These are phyloP conservation scores for Astyanax mexicanus DNA, from an alignment of 2,797 vertebrate genomes.

Conservation along the genomic window DNA sequence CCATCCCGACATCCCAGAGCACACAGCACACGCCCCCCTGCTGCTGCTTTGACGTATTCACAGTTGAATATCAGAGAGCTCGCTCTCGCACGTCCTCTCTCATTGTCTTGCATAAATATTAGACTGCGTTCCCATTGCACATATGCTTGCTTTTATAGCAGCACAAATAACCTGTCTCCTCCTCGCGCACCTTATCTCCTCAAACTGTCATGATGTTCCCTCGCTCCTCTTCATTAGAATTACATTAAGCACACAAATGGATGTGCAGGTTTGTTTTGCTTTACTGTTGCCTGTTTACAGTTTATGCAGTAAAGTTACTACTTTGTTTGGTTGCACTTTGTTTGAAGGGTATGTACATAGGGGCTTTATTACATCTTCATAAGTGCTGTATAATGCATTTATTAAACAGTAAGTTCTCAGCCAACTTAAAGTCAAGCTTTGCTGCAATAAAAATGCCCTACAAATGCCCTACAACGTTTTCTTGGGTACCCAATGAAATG, in stretches of 20 bases:
- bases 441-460: too few relatives aligned
- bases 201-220: neutral
- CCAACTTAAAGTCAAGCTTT: too few relatives aligned
- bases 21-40: neutral
- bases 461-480: too few relatives aligned
- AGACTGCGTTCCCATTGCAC: neutral
- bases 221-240: neutral
- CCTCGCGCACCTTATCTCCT: neutral
- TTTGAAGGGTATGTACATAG: too few relatives aligned
- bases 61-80: slow-evolving; percentile 27
- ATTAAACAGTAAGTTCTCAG: too few relatives aligned
- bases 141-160: slow-evolving; percentile 12
- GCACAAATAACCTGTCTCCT: slow-evolving; percentile 26
- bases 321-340: too few relatives aligned
- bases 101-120: slow-evolving; percentile 28
- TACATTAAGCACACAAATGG: slow-evolving; percentile 8
- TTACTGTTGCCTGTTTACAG: neutral
- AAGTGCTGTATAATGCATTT: too few relatives aligned
- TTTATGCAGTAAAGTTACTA: neutral
- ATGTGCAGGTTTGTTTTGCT: neutral
- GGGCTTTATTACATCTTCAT: too few relatives aligned
- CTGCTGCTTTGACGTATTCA: slow-evolving; percentile 6
- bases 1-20: slow-evolving; percentile 17
- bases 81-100: slow-evolving; percentile 18
- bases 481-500: too few relatives aligned